phyloP scores from a whole-genome alignment of 2,797 vertebrate species.

The Urosaurus nigricauda region DNA sequence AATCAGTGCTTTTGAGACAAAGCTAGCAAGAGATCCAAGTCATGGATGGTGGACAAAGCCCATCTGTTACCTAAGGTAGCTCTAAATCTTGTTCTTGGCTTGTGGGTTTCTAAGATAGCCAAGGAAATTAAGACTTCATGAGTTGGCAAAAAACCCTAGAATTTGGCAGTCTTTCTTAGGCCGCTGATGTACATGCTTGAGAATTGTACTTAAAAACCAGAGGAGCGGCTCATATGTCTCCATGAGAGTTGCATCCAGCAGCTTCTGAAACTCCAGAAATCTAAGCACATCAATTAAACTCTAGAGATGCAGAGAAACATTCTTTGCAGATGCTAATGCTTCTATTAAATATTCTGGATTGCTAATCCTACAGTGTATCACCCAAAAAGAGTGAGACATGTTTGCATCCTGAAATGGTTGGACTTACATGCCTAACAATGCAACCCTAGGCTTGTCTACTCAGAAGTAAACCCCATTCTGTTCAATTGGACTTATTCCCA shows the following conservation, averaged over 20 bases:
- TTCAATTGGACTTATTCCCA: background rate
- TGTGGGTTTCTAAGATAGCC: conserved; percentile 16
- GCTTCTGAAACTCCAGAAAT: conserved; percentile 23
- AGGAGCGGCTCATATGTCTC: conserved; percentile 29
- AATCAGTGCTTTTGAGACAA: conserved; percentile 24
- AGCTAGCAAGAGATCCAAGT: conserved; percentile 12
- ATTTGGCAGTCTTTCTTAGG: conserved; percentile 32
- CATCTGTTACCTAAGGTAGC: conserved; percentile 37
- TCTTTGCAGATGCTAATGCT: conserved; percentile 7
- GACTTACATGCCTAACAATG: background rate
- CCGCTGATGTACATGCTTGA: conserved; percentile 23
- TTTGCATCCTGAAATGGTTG: conserved; percentile 20
- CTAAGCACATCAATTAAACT: background rate
- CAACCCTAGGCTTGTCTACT: background rate
- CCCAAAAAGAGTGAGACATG: background rate
- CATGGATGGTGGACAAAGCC: background rate
- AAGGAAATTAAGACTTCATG: conserved; percentile 36
- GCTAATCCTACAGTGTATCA: background rate
- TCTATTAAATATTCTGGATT: background rate
- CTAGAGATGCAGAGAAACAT: background rate
- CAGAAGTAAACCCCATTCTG: background rate
- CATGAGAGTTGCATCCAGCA: conserved; percentile 21
- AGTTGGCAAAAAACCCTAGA: conserved; percentile 21
- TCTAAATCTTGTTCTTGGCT: conserved; percentile 32
- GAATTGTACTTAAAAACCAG: conserved; percentile 16